These are phyloP conservation scores for Mionectes macconnelli DNA, from an alignment of 2,113 vertebrate species.

Conservation along the genomic window DNA sequence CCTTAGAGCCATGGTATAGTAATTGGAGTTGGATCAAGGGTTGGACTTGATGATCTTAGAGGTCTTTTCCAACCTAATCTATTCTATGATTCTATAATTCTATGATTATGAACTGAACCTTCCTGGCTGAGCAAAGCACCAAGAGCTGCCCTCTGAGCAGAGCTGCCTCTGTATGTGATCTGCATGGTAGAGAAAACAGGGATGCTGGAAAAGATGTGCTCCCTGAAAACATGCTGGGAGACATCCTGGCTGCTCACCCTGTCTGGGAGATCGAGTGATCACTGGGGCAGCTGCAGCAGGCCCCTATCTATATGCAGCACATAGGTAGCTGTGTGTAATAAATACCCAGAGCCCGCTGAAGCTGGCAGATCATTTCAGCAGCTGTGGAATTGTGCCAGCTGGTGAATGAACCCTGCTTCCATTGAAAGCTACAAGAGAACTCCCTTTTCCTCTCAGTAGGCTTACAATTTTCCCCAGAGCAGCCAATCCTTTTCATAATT, in stretches of 20 bases:
- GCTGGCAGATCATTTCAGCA: not conserved
- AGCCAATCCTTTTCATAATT: not conserved
- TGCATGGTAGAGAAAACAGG: not conserved
- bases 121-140: not conserved
- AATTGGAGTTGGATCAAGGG: too few relatives aligned
- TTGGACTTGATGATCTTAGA: too few relatives aligned
- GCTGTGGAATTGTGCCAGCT: not conserved
- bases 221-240: not conserved
- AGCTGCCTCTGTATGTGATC: not conserved
- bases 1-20: too few relatives aligned
- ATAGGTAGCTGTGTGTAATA: rapidly evolving
- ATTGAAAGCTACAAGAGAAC: not conserved
- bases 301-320: not conserved
- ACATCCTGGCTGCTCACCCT: not conserved
- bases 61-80: too few relatives aligned
- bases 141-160: not conserved
- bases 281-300: not conserved
- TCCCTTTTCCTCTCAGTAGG: not conserved
- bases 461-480: not conserved
- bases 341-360: not conserved
- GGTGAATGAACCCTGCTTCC: not conserved
- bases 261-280: not conserved
- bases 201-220: not conserved
- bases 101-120: not conserved
- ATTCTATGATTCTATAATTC: too few relatives aligned